phyloP scores from a whole-genome alignment of 1,140 invertebrate species.

The Pogonomyrmex californicus region DNA sequence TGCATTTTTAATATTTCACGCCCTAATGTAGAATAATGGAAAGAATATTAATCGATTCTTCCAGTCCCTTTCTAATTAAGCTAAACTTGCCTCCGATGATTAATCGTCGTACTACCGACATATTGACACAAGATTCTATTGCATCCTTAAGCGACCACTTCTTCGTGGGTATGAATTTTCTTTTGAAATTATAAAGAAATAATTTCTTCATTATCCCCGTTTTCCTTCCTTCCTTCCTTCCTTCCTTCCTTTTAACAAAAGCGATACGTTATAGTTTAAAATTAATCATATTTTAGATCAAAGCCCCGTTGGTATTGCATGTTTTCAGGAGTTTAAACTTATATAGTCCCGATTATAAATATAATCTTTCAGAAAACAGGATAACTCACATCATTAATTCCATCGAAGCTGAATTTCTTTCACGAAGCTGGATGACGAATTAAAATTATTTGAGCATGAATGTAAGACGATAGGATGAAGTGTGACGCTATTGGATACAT shows the following conservation, averaged over 20 bases:
- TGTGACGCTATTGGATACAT: conserved; percentile 23
- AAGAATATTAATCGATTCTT: conserved; percentile 27
- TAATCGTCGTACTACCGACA: background rate
- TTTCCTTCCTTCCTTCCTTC: background rate
- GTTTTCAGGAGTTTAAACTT: background rate
- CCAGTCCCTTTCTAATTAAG: background rate
- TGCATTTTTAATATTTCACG: conserved; percentile 57
- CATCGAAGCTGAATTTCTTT: background rate
- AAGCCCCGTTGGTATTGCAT: background rate
- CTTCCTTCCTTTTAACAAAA: background rate
- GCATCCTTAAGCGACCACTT: background rate
- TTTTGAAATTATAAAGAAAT: background rate
- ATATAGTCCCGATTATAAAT: background rate
- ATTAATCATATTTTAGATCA: background rate
- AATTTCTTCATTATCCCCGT: background rate
- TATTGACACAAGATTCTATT: background rate
- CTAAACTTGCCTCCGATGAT: conserved; percentile 2
- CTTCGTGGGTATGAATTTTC: background rate
- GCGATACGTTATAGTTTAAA: background rate
- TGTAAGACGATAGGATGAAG: background rate
- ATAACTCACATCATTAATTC: background rate
- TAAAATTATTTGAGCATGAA: background rate
- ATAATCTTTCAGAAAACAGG: conserved; percentile 34
- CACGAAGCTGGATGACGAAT: background rate
- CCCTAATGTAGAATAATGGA: background rate